Base-by-base conservation (phyloP, 2,797 vertebrate species). In the Melanotaenia parkinsoni region DNA sequence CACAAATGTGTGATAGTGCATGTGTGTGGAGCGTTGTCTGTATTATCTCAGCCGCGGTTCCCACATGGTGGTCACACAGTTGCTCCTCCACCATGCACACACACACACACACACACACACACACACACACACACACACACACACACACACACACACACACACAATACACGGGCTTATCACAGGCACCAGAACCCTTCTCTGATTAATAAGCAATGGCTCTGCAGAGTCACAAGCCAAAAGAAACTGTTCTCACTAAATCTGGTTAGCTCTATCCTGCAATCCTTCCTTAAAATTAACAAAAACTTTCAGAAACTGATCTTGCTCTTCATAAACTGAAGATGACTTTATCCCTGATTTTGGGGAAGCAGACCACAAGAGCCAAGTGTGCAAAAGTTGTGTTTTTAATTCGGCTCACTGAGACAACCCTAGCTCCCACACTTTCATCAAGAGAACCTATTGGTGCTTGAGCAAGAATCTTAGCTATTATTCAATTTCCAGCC, bases 201-300 rank as follows among this genome's bases (percentile, higher is more conserved):
- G 87, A 90, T 91, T 90, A 87, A 86, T 87, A 89, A 86, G 86
- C 87, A 85, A 86, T 75, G 66, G 80, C 72, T 33, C 79, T 67
- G 72, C 77, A 66, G 74, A 84, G 79, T 82, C 86, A 79, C 80
- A 86, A 84, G 79, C 80, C 77, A 80, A 88, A 85, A 82, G 53
- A 71, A 86, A 72, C 69, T 16, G 33, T 62, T 71, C 71, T 67
- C 62, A 84, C 74, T 70, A 79, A 83, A 82, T 86, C 79, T 74
- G 83, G 81, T 76, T 68, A 67, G 69, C 75, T 79, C 61, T 47
- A 67, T 77, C 72, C 65, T 82, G 60, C 61, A 77, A 69, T 63
- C 47, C 33, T 30, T 61, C 71, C 71, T 50, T 38, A 75, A 74
- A 14, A 69, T 45, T 45, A 74, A 67, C 33, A 72, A 78, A 83